Conservation (phyloP, 2,888 invertebrate species). For the Invenusta paracnida region DNA sequence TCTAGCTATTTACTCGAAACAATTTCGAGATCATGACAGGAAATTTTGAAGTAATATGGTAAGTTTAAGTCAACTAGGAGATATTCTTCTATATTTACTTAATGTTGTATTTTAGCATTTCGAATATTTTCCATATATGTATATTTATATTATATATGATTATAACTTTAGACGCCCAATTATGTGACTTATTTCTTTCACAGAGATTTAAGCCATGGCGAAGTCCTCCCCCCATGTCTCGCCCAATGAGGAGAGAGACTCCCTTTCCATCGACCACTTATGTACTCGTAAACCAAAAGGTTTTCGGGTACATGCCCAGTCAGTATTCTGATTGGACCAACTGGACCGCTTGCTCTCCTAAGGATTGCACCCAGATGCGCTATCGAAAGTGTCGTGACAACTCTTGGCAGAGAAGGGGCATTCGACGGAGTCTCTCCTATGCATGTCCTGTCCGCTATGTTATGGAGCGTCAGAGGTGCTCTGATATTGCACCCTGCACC, state of each 20-base stretch:
- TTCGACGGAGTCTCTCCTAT: neutral
- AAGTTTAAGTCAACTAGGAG: too few species aligned
- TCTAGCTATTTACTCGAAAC: too few species aligned
- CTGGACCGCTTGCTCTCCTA: constrained; percentile 9
- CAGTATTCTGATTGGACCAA: constrained; percentile 23
- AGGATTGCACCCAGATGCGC: constrained; percentile 19
- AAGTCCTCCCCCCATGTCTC: neutral
- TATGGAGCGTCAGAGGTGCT: neutral
- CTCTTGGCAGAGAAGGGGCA: constrained; percentile 9
- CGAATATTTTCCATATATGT: too few species aligned
- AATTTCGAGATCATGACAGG: too few species aligned
- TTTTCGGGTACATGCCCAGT: constrained; percentile 5
- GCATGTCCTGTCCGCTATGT: constrained; percentile 12
- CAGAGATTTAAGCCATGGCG: too few species aligned
- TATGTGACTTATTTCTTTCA: too few species aligned
- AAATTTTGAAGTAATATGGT: too few species aligned
- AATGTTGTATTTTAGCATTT: too few species aligned
- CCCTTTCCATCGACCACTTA: neutral
- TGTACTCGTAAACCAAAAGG: neutral
- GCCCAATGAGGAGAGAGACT: neutral
- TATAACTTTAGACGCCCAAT: too few species aligned
- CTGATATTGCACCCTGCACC: neutral
- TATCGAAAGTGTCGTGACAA: constrained; percentile 25
- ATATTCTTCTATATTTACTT: too few species aligned
- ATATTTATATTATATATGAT: too few species aligned